A percentile compares a stretch with the other conserved stretches of the same genome.
These are phyloP conservation scores for Lasiommata megera DNA, from an alignment of 2,888 invertebrate genomes.

Conservation along the genomic window DNA sequence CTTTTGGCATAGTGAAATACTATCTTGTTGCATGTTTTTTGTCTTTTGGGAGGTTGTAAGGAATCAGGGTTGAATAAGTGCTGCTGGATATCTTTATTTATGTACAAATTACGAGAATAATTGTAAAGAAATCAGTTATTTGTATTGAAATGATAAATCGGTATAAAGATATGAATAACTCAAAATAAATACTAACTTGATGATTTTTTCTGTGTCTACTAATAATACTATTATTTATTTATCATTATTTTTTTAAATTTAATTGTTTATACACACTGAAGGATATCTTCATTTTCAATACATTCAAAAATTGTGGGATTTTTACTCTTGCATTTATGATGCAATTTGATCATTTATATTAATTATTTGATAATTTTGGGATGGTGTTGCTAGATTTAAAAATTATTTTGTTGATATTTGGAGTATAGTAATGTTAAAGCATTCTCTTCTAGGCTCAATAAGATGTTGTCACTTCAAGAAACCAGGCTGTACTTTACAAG, in stretches of 20 bases:
- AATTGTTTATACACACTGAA: background rate
- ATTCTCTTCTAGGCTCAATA: slow-evolving; percentile 24
- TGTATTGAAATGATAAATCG: background rate
- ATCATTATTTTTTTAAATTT: background rate
- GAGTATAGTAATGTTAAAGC: slow-evolving; percentile 35
- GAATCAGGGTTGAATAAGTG: slow-evolving; percentile 14
- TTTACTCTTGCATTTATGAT: no score
- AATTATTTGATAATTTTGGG: background rate
- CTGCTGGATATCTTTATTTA: slow-evolving; percentile 10
- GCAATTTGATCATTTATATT: background rate
- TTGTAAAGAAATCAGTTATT: background rate
- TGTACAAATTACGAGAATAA: slow-evolving; percentile 7
- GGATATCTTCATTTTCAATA: background rate
- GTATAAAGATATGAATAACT: background rate
- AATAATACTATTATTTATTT: background rate
- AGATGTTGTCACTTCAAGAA: background rate
- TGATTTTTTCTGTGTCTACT: background rate
- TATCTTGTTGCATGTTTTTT: no score
- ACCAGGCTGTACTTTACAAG: no score
- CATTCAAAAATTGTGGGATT: no score
- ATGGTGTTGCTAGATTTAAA: slow-evolving; percentile 2
- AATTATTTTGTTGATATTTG: slow-evolving; percentile 18
- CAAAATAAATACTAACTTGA: slow-evolving; percentile 3
- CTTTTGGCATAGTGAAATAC: no score
- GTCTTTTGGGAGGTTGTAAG: slow-evolving; percentile 5